These are phyloP conservation scores for Limnephilus marmoratus DNA, from an alignment of 2,888 invertebrate genomes.

Conservation along the genomic window DNA sequence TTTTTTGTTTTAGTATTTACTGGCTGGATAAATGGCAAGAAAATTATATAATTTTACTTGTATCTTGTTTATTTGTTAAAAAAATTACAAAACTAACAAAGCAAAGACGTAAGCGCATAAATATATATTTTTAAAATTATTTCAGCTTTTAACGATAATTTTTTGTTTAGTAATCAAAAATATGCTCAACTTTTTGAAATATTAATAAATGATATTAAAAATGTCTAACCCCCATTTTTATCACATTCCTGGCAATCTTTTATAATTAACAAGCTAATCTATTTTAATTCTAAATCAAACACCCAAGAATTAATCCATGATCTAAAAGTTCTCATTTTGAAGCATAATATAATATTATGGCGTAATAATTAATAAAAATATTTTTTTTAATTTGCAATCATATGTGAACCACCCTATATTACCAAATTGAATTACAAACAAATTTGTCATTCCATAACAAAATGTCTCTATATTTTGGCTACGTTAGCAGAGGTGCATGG, in stretches of 20 bases:
- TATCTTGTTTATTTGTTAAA: neutral
- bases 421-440: neutral
- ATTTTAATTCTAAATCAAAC: slow-evolving; percentile 24
- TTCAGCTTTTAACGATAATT: neutral
- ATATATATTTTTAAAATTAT: neutral
- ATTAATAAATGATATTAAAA: neutral
- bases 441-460: too few relatives aligned
- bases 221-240: slow-evolving; percentile 3
- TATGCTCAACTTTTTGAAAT: neutral
- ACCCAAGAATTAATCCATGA: neutral
- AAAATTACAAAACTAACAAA: neutral
- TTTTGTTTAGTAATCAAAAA: neutral
- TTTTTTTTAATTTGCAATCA: neutral
- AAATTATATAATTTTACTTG: neutral
- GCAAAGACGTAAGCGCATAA: neutral
- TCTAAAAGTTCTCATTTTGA: slow-evolving; percentile 15
- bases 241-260: neutral
- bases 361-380: neutral
- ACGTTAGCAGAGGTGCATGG: too few relatives aligned
- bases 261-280: neutral
- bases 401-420: neutral
- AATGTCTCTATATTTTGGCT: too few relatives aligned
- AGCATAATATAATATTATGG: neutral
- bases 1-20: too few relatives aligned
- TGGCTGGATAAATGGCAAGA: neutral